Base-by-base conservation (phyloP, 2,888 invertebrate genomes). In the Lagria hirta region DNA sequence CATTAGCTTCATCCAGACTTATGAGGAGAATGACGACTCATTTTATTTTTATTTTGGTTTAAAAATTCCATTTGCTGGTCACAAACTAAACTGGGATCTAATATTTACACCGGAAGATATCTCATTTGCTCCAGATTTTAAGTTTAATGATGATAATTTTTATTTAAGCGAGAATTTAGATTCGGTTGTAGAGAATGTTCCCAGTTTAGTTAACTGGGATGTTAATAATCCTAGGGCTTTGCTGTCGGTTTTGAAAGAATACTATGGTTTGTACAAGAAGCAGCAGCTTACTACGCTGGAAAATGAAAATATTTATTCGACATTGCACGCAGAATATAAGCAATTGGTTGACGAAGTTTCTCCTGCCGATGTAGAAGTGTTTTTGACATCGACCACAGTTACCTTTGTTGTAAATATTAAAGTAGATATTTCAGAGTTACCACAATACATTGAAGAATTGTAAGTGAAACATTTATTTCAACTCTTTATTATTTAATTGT, bases 71-170 rank as follows among this genome's bases (percentile, higher is more conserved):
- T 87, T 82, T 65, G 86, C 84, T 46, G 83, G 81, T 2, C 79
- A 79, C 51, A 75, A 73, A 45, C 65, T 87, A 3, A 76, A 76
- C 53, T 86, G 86, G 84, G 82, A 84, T 60, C 73, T 87, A 7
- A 71, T 85, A 44, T 87, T 88, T 69, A 81, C 85, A 63, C 70
- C 68, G 7, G 65, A 70, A 32, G 62, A 69, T 48, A 51, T 60
- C 15, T 43, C 41, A 6, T 79, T 81, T 60, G 82, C 86, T 3
- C 86, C 88, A 1, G 87, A 88, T 65, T 86, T 88, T 62, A 75
- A 82, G 57, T 86, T 87, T 67, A 79, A 83, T 53, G 84, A 86
- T 65, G 79, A 81, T 22, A 74, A 71, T 30, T 87, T 88, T 75
- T 72, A 36, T 14, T 7, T 37, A 7, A 79, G 78, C 62, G 73